Evolutionary conservation across 2,113 vertebrate species (phyloP).

Genomic region (Plectropomus leopardus): DNA sequence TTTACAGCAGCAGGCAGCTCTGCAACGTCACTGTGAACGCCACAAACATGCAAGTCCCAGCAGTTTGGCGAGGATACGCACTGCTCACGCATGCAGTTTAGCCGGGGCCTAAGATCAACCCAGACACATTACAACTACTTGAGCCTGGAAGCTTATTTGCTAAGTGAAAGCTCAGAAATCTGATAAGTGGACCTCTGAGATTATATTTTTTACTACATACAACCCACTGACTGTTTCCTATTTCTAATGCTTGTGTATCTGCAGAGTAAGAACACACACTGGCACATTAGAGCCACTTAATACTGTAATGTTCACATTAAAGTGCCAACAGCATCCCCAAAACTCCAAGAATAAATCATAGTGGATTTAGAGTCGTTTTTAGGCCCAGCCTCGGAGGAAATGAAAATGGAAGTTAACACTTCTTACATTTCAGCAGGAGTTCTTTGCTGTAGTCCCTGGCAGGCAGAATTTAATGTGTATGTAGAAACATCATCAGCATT

Average conservation of each 20-base stretch:
- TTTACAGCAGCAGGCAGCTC: no score
- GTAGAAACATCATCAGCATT: not conserved
- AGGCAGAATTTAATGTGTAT: not conserved
- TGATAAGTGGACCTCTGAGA: not conserved
- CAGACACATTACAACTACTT: no score
- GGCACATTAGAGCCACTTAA: not conserved
- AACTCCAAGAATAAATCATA: not conserved
- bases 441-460: not conserved
- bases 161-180: not conserved
- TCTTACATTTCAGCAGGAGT: not conserved
- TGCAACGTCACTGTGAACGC: no score
- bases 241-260: not conserved
- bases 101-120: no score
- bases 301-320: not conserved
- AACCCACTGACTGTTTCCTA: not conserved
- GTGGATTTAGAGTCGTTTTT: not conserved
- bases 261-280: not conserved
- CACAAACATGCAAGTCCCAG: no score
- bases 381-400: not conserved
- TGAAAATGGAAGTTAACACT: not conserved
- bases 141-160: not conserved
- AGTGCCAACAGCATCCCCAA: not conserved
- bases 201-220: not conserved
- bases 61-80: no score
- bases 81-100: no score